Percentiles rank a stretch among this genome's conserved stretches.
These are phyloP conservation scores for Pyrgus malvae DNA, from an alignment of 2,888 invertebrate genomes.

Conservation along the genomic window DNA sequence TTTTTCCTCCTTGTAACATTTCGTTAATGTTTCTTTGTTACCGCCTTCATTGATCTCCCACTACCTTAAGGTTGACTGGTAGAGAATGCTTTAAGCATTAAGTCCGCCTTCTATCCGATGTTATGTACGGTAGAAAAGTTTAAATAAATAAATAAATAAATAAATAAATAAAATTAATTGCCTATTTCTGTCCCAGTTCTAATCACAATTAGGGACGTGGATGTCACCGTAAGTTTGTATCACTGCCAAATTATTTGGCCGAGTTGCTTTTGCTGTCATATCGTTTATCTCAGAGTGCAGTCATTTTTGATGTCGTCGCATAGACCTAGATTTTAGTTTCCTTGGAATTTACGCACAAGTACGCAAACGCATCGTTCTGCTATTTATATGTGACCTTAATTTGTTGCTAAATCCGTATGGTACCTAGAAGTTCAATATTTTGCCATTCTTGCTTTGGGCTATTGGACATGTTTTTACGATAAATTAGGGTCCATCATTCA, in stretches of 20 bases:
- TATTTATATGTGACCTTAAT: constrained; percentile 9
- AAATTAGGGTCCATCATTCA: too few species aligned
- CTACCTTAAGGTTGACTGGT: too few species aligned
- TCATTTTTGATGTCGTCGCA: constrained; percentile 25
- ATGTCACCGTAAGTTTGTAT: constrained; percentile 29
- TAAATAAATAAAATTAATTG: too few species aligned
- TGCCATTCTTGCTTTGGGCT: too few species aligned
- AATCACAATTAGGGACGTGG: constrained; percentile 17
- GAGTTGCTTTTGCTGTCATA: constrained; percentile 32
- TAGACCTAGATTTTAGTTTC: constrained; percentile 19
- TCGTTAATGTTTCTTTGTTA: too few species aligned
- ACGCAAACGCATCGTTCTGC: constrained; percentile 9
- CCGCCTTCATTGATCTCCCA: too few species aligned
- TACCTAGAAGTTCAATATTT: neutral
- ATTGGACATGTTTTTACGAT: too few species aligned
- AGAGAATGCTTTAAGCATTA: too few species aligned
- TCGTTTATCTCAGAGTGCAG: constrained; percentile 31
- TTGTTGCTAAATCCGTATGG: neutral
- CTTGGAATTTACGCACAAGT: constrained; percentile 28
- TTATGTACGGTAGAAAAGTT: too few species aligned
- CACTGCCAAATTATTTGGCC: constrained; percentile 42
- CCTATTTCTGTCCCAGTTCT: constrained; percentile 7
- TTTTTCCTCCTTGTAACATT: too few species aligned
- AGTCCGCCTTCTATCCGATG: too few species aligned
- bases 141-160: too few species aligned